Evolutionary conservation across 2,888 invertebrate species (phyloP).

Genomic region (Trilocha varians): DNA sequence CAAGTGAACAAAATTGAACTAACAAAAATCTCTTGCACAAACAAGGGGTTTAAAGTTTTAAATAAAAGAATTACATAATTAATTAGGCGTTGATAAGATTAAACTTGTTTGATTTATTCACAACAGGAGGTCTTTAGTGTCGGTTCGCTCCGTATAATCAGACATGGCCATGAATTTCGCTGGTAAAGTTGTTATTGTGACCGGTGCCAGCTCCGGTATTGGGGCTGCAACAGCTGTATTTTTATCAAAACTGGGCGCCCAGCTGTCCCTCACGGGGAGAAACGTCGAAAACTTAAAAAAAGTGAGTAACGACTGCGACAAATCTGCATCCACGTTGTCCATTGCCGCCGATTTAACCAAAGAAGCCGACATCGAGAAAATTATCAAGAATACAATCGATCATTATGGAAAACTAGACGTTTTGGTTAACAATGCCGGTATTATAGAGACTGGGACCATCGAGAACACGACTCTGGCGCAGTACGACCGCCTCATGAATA

Average conservation of each 20-base stretch:
- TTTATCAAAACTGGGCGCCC: constrained; percentile 82
- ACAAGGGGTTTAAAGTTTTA: constrained; percentile 3
- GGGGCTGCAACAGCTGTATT: constrained; percentile 87
- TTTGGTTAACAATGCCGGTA: constrained; percentile 93
- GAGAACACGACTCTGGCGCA: constrained; percentile 90
- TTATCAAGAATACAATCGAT: constrained; percentile 80
- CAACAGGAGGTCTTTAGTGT: not conserved
- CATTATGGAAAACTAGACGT: constrained; percentile 86
- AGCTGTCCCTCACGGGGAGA: constrained; percentile 80
- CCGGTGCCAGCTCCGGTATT: constrained; percentile 90
- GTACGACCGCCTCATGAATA: constrained; percentile 91
- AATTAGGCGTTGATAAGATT: constrained; percentile 23
- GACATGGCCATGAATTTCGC: constrained; percentile 67
- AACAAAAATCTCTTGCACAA: not conserved
- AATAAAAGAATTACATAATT: constrained; percentile 14
- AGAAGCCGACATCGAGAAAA: constrained; percentile 80
- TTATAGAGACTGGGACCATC: constrained; percentile 85
- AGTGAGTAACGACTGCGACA: constrained; percentile 51
- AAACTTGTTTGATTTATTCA: constrained; percentile 8
- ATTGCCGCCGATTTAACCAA: constrained; percentile 82
- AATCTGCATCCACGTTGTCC: constrained; percentile 63
- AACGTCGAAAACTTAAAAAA: constrained; percentile 76
- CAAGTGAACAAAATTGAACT: constrained; percentile 11
- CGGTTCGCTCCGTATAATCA: not conserved
- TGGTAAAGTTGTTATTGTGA: constrained; percentile 82